Base-by-base conservation (phyloP, 2,888 invertebrate genomes). In the Loripinus fragilis region DNA sequence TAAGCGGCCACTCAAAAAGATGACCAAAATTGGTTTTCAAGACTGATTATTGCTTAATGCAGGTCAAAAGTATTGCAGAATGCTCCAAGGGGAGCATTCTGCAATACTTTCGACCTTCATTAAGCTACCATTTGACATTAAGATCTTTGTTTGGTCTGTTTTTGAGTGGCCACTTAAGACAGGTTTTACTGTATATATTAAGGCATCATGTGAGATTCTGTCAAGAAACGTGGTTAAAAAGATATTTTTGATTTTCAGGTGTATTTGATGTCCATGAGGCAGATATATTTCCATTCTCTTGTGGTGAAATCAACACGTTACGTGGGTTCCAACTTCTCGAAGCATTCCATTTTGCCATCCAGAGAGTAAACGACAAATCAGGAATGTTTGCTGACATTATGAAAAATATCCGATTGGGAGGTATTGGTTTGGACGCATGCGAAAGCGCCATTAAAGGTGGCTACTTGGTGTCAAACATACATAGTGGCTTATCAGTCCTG, bases 311-410 rank as follows among this genome's bases (percentile, higher is more conserved):
- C 65, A 91, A 92, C 69, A 87, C 86, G 0, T 80, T 90, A n/a
- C 87, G 88, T 73, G 92, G 92, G 0, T 90, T 89, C 82, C 91
- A 91, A 70, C 89, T 91, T 2, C 80, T 91, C 15, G 92, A 92
- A 73, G 91, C 91, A 1, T 92, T 93, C 85, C 89, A 92, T 71
- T 93, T 87, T 78, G 92, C 92, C 64, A 81, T 93, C 3, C 76
- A 86, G 17, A 76, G 86, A 71, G 91, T 93, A 33, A 92, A 91
- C 73, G 85, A 86, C 41, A 91, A 91, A 64, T 52, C 87, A 12
- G 92, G 92, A n/a, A 85, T 84, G 60, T 92, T 92, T 80, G 77
- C 85, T 0, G 71, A 88, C 70, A 86, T 88, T 35, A 78, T 92
- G 52, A 83, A 78, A 8, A 89, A 91, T 8, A 87, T 91, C 3